Evolutionary conservation across 2,113 vertebrate genomes (phyloP).

Genomic region (Propithecus coquereli): DNA sequence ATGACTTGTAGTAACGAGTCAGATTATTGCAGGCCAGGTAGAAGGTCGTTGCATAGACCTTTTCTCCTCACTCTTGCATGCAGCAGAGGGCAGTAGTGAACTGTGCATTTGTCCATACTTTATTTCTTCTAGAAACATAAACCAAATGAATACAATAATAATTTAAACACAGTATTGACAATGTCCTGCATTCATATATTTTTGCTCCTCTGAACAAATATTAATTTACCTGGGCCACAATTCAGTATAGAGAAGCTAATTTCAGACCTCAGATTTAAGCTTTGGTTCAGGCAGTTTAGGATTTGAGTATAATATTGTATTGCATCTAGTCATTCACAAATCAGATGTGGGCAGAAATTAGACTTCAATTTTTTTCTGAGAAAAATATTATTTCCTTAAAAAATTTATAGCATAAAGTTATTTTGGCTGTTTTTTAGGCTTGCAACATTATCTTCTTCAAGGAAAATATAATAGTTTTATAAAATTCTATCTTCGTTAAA

Average conservation of each 20-base stretch:
- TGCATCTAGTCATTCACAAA: neutral
- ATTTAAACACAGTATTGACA: neutral
- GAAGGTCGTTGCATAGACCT: neutral
- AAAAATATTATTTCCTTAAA: neutral
- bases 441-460: neutral
- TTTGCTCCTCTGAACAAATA: neutral
- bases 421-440: neutral
- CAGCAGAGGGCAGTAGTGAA: constrained; percentile 71
- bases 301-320: neutral
- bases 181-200: neutral
- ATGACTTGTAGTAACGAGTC: no score
- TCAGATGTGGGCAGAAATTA: neutral
- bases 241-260: neutral
- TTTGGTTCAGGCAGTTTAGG: neutral
- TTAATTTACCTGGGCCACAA: neutral
- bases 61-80: neutral
- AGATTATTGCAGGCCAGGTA: no score
- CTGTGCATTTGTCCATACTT: neutral
- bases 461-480: neutral
- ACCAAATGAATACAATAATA: neutral
- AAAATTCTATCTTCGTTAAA: neutral
- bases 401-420: neutral
- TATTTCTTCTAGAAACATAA: neutral
- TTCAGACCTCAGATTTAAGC: neutral
- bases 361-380: neutral